These are phyloP conservation scores for Condylostylus longicornis DNA, from an alignment of 1,140 invertebrate genomes.

Conservation along the genomic window DNA sequence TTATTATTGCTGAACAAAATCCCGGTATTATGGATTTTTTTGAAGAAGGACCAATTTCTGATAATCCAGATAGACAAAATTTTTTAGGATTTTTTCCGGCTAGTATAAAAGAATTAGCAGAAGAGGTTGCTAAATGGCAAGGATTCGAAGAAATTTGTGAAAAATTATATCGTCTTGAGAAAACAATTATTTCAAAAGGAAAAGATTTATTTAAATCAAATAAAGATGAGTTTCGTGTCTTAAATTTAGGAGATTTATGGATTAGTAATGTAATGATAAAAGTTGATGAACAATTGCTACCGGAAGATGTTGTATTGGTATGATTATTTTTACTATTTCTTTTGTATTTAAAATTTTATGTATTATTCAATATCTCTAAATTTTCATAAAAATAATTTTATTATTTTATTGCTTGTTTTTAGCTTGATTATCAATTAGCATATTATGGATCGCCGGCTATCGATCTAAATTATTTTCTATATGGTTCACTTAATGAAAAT, in stretches of 20 bases:
- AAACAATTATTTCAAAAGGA: constrained; percentile 24
- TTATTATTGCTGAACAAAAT: constrained; percentile 21
- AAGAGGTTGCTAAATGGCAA: constrained; percentile 27
- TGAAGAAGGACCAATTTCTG: constrained; percentile 25
- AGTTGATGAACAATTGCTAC: constrained; percentile 36
- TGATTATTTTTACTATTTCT: constrained; percentile 13
- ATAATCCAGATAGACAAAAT: constrained; percentile 27
- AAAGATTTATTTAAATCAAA: constrained; percentile 26
- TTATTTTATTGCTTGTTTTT: constrained; percentile 24
- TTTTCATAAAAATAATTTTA: background rate
- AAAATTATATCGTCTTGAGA: constrained; percentile 26
- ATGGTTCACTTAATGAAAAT: constrained; percentile 37
- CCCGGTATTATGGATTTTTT: constrained; percentile 25
- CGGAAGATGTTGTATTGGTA: constrained; percentile 39
- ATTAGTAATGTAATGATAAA: constrained; percentile 50
- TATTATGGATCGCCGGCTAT: constrained; percentile 41
- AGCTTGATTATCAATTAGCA: constrained; percentile 41
- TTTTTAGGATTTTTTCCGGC: constrained; percentile 28
- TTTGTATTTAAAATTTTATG: background rate
- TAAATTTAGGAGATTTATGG: constrained; percentile 50
- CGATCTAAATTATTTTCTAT: constrained; percentile 41
- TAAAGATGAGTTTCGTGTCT: constrained; percentile 38
- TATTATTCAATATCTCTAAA: background rate
- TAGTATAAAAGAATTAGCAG: constrained; percentile 25
- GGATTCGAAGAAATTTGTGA: constrained; percentile 28